These are phyloP conservation scores for Neoniphon sammara DNA, from an alignment of 2,797 vertebrate species.

Conservation along the genomic window DNA sequence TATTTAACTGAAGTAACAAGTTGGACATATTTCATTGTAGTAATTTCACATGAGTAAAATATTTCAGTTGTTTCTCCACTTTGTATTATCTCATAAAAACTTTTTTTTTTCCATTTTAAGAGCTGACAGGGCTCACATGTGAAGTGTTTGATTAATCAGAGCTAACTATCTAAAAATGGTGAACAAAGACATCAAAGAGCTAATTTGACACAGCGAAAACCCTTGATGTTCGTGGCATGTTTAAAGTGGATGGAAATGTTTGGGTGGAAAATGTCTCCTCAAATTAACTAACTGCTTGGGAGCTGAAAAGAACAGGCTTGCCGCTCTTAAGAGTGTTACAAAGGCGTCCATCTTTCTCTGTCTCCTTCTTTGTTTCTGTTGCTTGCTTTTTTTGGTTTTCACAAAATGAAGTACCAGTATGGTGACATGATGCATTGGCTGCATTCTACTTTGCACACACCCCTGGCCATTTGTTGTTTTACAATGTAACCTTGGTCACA, in stretches of 20 bases:
- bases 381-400: conserved; percentile 24
- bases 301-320: conserved; percentile 27
- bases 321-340: conserved; percentile 6
- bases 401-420: conserved; percentile 13
- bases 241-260: conserved; percentile 31
- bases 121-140: conserved; percentile 16
- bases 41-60: too few relatives aligned
- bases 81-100: too few relatives aligned
- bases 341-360: conserved; percentile 11
- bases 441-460: conserved; percentile 16
- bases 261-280: conserved; percentile 13
- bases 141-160: conserved; percentile 5
- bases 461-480: conserved; percentile 3
- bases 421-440: conserved; percentile 20
- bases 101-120: background rate
- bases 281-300: conserved; percentile 27
- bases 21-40: too few relatives aligned
- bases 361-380: background rate
- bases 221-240: background rate
- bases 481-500: conserved; percentile 23
- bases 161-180: conserved; percentile 2
- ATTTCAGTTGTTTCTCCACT: too few relatives aligned
- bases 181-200: conserved; percentile 31
- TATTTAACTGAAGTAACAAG: too few relatives aligned
- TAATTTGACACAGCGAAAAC: conserved; percentile 11